Evolutionary conservation across 2,797 vertebrate species (phyloP), one percentile per base, ranked within the genome.

Genomic region (Tokudaia tokunoshimensis): DNA sequence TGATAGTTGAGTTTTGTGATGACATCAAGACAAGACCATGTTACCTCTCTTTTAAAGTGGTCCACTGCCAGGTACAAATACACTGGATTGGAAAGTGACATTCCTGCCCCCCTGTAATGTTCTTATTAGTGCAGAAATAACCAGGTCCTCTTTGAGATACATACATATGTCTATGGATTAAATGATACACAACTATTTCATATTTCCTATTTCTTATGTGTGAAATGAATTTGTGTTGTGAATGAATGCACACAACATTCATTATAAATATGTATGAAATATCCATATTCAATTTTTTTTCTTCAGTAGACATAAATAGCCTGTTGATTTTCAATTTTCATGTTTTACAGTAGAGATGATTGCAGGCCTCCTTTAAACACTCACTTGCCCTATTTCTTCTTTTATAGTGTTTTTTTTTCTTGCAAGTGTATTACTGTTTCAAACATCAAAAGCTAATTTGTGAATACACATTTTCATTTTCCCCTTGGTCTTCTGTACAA

Each of bases 221-320:
- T 89, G 80, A 97, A 97, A 95, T 95, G 82, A 95, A 94, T 97
- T 96, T 95, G 31, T 72, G 50, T 78, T 93, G 41, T 92, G 90
- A 94, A 65, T 89, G 63, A 95, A 95, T 94, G 26, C 31, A 88
- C 22, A 79, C 67, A 93, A 84, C 22, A 61, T 67, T 88, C 29
- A 57, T 67, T 93, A 20, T 87, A 97, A 97, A 92, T 97, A 97
- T 88, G 59, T 85, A 93, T 96, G 79, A 94, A 97, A 85, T 95
- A 94, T 88, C 24, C 59, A 82, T 74, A 79, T 76, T 70, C 22
- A 89, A 29, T 95, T 92, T 67, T 96, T 96, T 95, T 96, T 95
- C 95, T 92, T 94, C 59, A 52, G 59, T 92, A 95, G 95, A 59
- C 70, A 22, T 90, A 90, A 95, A 91, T 50, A 95, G 76, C 55